Conservation (phyloP, 37 sponge, comb jelly and placozoan genomes). For the Crambe crambe region DNA sequence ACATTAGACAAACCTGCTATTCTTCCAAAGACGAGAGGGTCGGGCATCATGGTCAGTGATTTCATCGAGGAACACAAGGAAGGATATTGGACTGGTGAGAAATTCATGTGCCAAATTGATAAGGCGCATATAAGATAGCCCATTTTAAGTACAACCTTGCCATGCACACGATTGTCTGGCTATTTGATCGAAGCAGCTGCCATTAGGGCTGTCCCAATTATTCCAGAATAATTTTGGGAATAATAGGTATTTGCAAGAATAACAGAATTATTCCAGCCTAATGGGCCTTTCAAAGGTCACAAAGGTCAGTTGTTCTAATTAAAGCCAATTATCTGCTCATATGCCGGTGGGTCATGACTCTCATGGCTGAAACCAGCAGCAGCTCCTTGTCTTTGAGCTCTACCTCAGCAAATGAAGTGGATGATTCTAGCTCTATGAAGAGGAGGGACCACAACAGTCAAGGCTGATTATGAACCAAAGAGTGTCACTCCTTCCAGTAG, state of each 20-base stretch:
- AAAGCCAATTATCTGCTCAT: no score
- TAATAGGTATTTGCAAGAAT: no score
- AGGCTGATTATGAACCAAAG: slow-evolving; percentile 8
- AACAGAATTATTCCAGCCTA: no score
- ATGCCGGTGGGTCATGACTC: no score
- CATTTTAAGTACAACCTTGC: slow-evolving; percentile 38
- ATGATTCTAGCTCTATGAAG: slow-evolving; percentile 5
- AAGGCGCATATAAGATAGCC: slow-evolving; percentile 19
- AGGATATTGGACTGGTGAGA: slow-evolving; percentile 39
- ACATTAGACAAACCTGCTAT: slow-evolving; percentile 20
- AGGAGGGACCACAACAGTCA: no score
- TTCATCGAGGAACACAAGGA: slow-evolving; percentile 31
- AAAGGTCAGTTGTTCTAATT: no score
- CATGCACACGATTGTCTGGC: slow-evolving; percentile 23
- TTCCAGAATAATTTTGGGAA: no score
- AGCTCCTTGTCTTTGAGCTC: no score
- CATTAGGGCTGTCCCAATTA: no score
- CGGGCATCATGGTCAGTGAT: slow-evolving; percentile 43
- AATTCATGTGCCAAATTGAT: slow-evolving; percentile 30
- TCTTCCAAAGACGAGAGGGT: slow-evolving; percentile 42
- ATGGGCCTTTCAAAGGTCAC: no score
- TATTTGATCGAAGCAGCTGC: slow-evolving; percentile 54
- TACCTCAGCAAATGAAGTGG: no score
- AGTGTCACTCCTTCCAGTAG: not conserved
- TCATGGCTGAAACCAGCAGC: no score